Evolutionary conservation across 2,113 vertebrate species (phyloP).

Genomic region (Pogona vitticeps): DNA sequence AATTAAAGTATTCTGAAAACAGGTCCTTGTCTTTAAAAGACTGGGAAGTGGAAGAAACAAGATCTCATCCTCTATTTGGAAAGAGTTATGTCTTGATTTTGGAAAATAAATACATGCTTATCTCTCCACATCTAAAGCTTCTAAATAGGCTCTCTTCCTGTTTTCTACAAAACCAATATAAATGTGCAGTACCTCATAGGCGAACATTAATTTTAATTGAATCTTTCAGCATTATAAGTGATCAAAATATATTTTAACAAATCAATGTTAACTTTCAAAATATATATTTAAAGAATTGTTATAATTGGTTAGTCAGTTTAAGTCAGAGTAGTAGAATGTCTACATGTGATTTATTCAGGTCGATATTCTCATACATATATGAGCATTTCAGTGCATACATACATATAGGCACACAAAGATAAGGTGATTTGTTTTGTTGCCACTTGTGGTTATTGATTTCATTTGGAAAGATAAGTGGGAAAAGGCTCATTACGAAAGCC

Average conservation of each 20-base stretch:
- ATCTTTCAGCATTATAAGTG: not conserved
- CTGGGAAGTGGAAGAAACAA: not conserved
- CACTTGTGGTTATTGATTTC: too few species aligned
- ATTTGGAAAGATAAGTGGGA: too few species aligned
- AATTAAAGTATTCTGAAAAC: constrained; percentile 68
- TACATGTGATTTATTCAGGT: too few species aligned
- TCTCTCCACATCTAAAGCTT: not conserved
- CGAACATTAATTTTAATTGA: not conserved
- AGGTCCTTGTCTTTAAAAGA: not conserved
- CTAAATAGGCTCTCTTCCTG: too few species aligned
- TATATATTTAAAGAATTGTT: not conserved
- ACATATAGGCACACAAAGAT: too few species aligned
- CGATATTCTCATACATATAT: too few species aligned
- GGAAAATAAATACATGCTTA: not conserved
- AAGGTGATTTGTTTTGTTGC: too few species aligned
- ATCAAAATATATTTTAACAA: not conserved
- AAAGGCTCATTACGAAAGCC: too few species aligned
- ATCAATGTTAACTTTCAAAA: not conserved
- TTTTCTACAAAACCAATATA: not conserved
- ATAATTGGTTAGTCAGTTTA: too few species aligned
- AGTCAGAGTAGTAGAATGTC: too few species aligned
- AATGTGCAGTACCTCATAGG: not conserved
- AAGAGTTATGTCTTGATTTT: not conserved
- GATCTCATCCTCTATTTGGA: not conserved
- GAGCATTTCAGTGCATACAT: too few species aligned